Conservation (phyloP, 2,797 vertebrate species). For the Fringilla coelebs region DNA sequence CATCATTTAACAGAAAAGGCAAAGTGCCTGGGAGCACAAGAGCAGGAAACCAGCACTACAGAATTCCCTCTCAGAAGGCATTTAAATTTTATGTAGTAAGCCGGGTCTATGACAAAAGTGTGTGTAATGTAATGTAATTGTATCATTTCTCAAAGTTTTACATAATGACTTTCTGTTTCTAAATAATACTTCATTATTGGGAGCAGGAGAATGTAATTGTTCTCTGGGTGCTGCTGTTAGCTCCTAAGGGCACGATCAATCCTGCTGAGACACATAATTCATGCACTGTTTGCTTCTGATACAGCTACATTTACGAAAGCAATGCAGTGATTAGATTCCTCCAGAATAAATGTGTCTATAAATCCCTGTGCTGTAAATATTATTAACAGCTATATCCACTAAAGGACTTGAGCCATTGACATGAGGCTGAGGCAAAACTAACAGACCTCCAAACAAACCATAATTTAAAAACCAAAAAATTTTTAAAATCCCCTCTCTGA, state of each 20-base stretch:
- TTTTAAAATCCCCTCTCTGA: neutral
- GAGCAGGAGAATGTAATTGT: slow-evolving; percentile 33
- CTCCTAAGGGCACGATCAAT: slow-evolving; percentile 41
- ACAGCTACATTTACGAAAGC: slow-evolving; percentile 17
- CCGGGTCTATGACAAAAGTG: slow-evolving; percentile 21
- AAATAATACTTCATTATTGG: slow-evolving; percentile 41
- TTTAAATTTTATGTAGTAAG: slow-evolving; percentile 34
- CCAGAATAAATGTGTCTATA: slow-evolving; percentile 38
- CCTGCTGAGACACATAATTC: slow-evolving; percentile 24
- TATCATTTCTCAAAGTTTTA: slow-evolving; percentile 58
- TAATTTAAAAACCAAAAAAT: neutral
- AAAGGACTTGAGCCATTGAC: neutral
- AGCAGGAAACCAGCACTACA: neutral
- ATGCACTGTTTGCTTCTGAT: slow-evolving; percentile 40
- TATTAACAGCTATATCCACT: neutral
- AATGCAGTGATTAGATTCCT: slow-evolving; percentile 34
- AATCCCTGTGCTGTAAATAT: neutral
- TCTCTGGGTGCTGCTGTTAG: slow-evolving; percentile 50
- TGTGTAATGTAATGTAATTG: slow-evolving; percentile 28
- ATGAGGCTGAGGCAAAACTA: neutral
- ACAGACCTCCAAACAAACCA: neutral
- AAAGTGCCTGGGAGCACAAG: neutral
- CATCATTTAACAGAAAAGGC: neutral
- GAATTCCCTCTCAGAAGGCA: neutral
- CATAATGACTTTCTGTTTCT: slow-evolving; percentile 43